Evolutionary conservation across 2,113 vertebrate species (phyloP).

Genomic region (Clarias magur): DNA sequence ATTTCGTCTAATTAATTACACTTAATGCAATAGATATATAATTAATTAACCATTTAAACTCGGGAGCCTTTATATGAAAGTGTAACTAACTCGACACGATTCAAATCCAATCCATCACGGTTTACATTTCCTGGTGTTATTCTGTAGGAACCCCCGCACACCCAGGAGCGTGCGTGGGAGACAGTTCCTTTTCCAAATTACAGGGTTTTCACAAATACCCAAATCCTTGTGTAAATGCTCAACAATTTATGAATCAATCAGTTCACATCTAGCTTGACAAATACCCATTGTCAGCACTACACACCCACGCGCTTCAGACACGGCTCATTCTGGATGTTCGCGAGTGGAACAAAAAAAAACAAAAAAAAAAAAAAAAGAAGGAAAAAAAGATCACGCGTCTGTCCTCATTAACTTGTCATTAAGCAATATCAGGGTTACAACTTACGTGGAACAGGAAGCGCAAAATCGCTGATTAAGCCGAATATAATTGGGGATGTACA

Average conservation of each 20-base stretch:
- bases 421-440: conserved; percentile 9
- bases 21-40: not conserved
- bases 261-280: not conserved
- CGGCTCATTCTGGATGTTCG: not conserved
- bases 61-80: not conserved
- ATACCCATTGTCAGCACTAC: not conserved
- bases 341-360: not conserved
- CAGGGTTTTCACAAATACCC: not conserved
- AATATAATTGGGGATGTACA: not conserved
- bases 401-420: not conserved
- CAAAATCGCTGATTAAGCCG: not conserved
- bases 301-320: not conserved
- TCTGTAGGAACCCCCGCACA: no score
- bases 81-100: not conserved
- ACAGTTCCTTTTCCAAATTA: not conserved
- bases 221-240: not conserved
- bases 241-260: not conserved
- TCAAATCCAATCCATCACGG: not conserved
- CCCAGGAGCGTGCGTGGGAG: not conserved
- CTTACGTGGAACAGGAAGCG: conserved; percentile 12
- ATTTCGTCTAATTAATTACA: not conserved
- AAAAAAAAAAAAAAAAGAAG: no score
- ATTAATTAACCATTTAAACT: not conserved
- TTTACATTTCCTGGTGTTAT: not conserved
- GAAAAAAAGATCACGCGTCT: not conserved